Base-by-base conservation (phyloP, 1,140 invertebrate species). In the Agrypnia vestita region DNA sequence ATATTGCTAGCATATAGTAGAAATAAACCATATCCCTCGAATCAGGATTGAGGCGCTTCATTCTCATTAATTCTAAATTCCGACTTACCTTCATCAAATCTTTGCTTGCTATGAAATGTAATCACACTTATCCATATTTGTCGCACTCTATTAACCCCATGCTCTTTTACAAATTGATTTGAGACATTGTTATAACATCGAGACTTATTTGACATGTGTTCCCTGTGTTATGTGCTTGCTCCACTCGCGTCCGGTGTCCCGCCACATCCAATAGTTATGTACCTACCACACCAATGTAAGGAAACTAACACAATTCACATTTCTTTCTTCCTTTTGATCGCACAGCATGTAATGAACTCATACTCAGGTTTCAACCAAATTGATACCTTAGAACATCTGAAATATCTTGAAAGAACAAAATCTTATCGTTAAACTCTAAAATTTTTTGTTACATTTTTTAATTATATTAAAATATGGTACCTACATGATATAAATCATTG, bases 261-360 rank as follows among this genome's bases (percentile, higher is more conserved):
- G 75, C 78, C 74, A 59, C 64, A 76, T 69, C 81, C 69, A 83
- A 80, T 90, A 89, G 89, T 85, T 90, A 90, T 88, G 85, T 90
- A 84, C 87, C 89, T 84, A 90, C 91, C 86, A 91, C 91, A 84
- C 91, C 91, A 90, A 90, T 92, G 92, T 93, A 93, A 92, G 92
- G 91, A 89, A 85, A 75, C 74, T 56, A 84, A 83, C 71, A 84
- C 55, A 62, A 35, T 69, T 69, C 64, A 62, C 61, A 69, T 69
- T 69, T 51, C n/a, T 46, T 69, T 69, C 64, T 69, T 69, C 64
- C 44, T 46, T 69, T 47, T 21, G n/a, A 69, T 43, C 46, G 64
- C 64, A 69, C 64, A n/a, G 61, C 61, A n/a, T n/a, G n/a, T 25
- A 8, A 62, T 59, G 15, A 21, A 21, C 55, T 19, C 13, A 53